These are phyloP conservation scores for Quadroppia sp. DNA, from an alignment of 2,888 invertebrate genomes.

Conservation along the genomic window DNA sequence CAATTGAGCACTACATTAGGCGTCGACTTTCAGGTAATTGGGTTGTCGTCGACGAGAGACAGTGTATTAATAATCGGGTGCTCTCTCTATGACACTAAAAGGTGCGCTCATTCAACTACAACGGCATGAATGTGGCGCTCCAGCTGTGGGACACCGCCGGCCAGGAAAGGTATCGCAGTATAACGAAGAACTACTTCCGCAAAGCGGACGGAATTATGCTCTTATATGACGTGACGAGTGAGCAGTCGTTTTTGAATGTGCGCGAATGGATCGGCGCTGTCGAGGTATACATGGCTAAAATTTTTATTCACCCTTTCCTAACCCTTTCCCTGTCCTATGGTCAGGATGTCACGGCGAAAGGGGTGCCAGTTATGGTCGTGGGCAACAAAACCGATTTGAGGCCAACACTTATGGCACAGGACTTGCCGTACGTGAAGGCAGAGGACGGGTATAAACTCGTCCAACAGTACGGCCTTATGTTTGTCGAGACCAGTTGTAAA, in stretches of 20 bases:
- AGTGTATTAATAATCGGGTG: too few species aligned
- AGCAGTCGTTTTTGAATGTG: slow-evolving; percentile 60
- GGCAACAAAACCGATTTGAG: slow-evolving; percentile 61
- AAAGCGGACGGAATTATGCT: slow-evolving; percentile 62
- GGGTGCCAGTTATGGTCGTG: slow-evolving; percentile 60
- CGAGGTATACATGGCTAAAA: slow-evolving; percentile 53
- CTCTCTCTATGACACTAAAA: slow-evolving; percentile 50
- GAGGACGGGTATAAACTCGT: slow-evolving; percentile 49
- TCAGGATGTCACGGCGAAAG: slow-evolving; percentile 58
- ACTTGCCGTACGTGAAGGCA: slow-evolving; percentile 51
- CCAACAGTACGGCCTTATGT: slow-evolving; percentile 52
- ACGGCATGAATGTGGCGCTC: slow-evolving; percentile 50
- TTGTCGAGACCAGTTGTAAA: slow-evolving; percentile 55
- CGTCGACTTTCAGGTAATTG: slow-evolving; percentile 61
- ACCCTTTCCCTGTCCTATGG: slow-evolving; percentile 44
- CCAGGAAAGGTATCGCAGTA: slow-evolving; percentile 59
- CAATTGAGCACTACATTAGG: slow-evolving; percentile 60
- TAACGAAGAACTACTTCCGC: slow-evolving; percentile 62
- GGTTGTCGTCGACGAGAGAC: too few species aligned
- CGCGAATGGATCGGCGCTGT: slow-evolving; percentile 61
- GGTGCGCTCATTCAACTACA: neutral
- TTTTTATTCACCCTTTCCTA: neutral
- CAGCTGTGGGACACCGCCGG: slow-evolving; percentile 63
- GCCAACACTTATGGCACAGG: slow-evolving; percentile 51
- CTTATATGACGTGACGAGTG: slow-evolving; percentile 61